Percentiles rank a stretch among this genome's conserved stretches.
phyloP scores from a whole-genome alignment of 2,113 vertebrate genomes.

The Tupaia chinensis region DNA sequence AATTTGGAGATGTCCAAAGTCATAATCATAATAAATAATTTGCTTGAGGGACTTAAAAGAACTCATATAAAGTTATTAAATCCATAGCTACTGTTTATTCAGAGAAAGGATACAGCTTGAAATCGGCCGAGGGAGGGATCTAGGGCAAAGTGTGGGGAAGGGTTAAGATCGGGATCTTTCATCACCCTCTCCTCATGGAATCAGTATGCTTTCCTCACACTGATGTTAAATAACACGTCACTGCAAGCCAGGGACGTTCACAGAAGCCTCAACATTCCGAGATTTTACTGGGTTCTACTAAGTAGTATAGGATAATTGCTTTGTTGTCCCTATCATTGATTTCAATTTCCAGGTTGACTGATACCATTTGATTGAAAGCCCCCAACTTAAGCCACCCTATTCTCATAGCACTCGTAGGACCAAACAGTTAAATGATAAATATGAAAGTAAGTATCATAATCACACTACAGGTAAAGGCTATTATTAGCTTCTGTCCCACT shows the following conservation, averaged over 20 bases:
- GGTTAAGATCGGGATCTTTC: not conserved
- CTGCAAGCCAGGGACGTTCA: not conserved
- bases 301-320: not conserved
- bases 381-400: not conserved
- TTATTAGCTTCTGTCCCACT: not conserved
- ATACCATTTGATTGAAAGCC: not conserved
- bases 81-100: not conserved
- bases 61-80: not conserved
- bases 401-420: not conserved
- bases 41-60: not conserved
- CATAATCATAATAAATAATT: not conserved
- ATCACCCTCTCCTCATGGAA: not conserved
- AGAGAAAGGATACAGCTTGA: not conserved
- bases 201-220: not conserved
- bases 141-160: not conserved
- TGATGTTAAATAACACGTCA: not conserved
- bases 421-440: not conserved
- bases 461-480: not conserved
- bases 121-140: not conserved
- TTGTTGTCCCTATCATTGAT: not conserved
- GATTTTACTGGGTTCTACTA: not conserved
- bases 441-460: not conserved
- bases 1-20: not conserved
- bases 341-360: not conserved
- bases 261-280: not conserved